Percentiles rank a stretch among this genome's conserved stretches.
These are phyloP conservation scores for Hippoglossus hippoglossus DNA, from an alignment of 2,797 vertebrate species.

Conservation along the genomic window DNA sequence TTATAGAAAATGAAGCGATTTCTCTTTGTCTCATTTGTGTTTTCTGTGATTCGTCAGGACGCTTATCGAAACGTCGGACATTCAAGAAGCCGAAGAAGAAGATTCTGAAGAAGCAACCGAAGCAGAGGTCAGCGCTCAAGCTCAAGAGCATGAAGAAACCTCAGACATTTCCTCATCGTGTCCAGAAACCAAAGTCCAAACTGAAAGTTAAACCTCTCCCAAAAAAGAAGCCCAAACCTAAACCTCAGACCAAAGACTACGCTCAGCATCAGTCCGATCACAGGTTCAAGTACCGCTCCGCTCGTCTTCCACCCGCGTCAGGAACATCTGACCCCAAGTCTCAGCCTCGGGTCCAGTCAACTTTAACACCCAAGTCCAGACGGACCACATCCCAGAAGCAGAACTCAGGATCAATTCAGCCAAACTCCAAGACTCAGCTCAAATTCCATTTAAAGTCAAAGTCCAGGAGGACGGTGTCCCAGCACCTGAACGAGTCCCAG, in stretches of 20 bases:
- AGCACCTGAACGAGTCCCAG: conserved; percentile 48
- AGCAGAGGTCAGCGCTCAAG: conserved; percentile 59
- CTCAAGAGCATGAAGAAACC: conserved; percentile 57
- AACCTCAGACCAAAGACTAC: conserved; percentile 26
- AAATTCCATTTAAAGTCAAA: conserved; percentile 22
- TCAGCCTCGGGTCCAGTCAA: background rate
- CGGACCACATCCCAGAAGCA: conserved; percentile 22
- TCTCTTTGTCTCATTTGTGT: too few species aligned
- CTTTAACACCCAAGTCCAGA: conserved; percentile 28
- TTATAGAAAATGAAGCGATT: too few species aligned
- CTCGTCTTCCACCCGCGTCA: background rate
- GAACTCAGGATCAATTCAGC: conserved; percentile 7
- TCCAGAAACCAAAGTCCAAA: conserved; percentile 24
- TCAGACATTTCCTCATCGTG: background rate
- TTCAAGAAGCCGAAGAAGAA: conserved; percentile 64
- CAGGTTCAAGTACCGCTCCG: conserved; percentile 14
- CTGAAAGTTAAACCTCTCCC: conserved; percentile 19
- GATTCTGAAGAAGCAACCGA: conserved; percentile 29
- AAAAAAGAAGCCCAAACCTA: conserved; percentile 30
- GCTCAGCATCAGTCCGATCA: conserved; percentile 4
- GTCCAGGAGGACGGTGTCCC: conserved; percentile 15
- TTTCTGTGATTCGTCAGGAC: conserved; percentile 20
- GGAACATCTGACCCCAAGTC: conserved; percentile 6
- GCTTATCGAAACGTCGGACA: background rate
- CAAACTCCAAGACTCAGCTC: conserved; percentile 5